A percentile compares a stretch with the other conserved stretches of the same genome.
These are phyloP conservation scores for Pipistrellus kuhlii DNA, from an alignment of 2,797 vertebrate species.

Conservation along the genomic window DNA sequence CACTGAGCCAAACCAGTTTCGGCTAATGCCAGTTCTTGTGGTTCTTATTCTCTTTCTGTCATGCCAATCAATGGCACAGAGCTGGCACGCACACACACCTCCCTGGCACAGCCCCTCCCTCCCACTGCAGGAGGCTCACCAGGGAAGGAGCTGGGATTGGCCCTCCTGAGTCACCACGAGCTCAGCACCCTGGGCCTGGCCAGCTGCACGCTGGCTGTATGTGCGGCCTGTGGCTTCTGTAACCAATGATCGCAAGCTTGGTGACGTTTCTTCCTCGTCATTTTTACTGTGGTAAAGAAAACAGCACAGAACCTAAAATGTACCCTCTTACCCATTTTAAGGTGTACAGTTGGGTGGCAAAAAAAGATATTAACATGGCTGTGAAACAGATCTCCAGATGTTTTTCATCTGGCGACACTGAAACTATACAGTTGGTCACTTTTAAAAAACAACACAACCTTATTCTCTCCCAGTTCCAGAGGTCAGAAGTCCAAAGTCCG, in stretches of 20 bases:
- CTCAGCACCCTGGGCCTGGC: background rate
- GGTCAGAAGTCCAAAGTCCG: background rate
- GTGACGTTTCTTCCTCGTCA: background rate
- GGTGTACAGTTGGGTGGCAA: background rate
- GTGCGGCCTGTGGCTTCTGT: background rate
- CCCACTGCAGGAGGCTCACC: background rate
- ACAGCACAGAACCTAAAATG: background rate
- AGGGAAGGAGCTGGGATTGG: background rate
- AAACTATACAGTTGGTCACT: background rate
- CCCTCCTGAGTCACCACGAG: background rate
- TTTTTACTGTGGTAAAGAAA: background rate
- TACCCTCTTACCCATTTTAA: background rate
- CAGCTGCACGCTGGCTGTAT: background rate
- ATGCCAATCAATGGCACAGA: background rate
- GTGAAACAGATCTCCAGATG: background rate
- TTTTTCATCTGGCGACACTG: background rate
- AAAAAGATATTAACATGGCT: background rate
- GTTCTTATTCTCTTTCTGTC: background rate
- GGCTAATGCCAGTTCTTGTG: too few relatives aligned
- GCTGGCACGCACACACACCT: background rate
- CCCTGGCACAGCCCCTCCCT: background rate
- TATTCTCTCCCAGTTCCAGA: background rate
- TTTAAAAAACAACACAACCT: background rate
- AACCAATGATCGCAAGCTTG: background rate
- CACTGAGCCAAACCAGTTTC: too few relatives aligned